These are phyloP conservation scores for Pterocles gutturalis DNA, from an alignment of 2,113 vertebrate species.

Conservation along the genomic window DNA sequence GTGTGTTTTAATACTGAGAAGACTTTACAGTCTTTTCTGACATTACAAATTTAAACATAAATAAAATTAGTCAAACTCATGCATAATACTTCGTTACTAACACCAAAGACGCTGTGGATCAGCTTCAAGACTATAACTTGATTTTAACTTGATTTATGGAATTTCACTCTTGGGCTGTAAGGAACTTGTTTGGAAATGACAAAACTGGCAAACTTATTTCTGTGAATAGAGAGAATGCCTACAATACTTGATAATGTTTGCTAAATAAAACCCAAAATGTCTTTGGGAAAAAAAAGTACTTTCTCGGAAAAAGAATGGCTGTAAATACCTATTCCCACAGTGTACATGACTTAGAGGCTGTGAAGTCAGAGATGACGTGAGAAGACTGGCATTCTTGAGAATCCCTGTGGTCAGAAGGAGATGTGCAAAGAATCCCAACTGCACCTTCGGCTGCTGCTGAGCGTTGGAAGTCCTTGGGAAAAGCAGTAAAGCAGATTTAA, in stretches of 20 bases:
- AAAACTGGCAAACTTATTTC: background rate
- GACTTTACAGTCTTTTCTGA: background rate
- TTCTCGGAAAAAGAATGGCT: background rate
- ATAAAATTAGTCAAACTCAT: background rate
- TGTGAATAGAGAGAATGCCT: background rate
- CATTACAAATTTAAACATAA: background rate
- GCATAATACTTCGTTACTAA: background rate
- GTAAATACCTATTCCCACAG: background rate
- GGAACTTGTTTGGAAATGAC: background rate
- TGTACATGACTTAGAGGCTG: background rate
- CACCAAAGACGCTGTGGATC: background rate
- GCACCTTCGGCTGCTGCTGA: background rate
- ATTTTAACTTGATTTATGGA: background rate
- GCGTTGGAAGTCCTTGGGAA: background rate
- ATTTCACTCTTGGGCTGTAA: background rate
- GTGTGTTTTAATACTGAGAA: background rate
- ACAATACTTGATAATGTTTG: background rate
- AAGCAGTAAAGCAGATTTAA: conserved; percentile 24
- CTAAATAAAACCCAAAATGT: background rate
- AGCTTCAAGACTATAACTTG: background rate
- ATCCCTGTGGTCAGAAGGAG: background rate
- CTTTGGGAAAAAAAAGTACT: background rate
- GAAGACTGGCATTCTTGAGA: background rate
- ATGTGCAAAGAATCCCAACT: background rate
- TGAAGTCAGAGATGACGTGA: background rate